These are phyloP conservation scores for Pemphigus obesinymphae DNA, from an alignment of 1,140 invertebrate species.

Conservation along the genomic window DNA sequence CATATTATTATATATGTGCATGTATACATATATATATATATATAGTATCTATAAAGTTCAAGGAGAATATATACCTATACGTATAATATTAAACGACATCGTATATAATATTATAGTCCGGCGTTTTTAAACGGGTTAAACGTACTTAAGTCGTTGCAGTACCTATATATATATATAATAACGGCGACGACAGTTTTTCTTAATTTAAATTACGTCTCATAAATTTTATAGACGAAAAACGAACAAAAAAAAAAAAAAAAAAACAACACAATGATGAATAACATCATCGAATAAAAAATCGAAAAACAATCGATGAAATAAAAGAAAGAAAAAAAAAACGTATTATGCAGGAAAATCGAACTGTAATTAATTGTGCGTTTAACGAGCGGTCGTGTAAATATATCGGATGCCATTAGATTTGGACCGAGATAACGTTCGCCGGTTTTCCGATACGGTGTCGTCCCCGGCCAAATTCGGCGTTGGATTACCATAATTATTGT, in stretches of 20 bases:
- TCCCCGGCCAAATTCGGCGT: constrained; percentile 17
- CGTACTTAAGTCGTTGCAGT: neutral
- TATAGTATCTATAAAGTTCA: too few relatives aligned
- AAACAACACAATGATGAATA: too few relatives aligned
- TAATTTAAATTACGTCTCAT: constrained; percentile 14
- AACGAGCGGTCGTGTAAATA: constrained; percentile 29
- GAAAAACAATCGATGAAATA: too few relatives aligned
- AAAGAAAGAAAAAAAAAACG: too few relatives aligned
- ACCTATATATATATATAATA: too few relatives aligned
- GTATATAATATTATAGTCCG: too few relatives aligned
- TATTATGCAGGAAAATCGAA: constrained; percentile 10
- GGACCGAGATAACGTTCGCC: constrained; percentile 17
- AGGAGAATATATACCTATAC: too few relatives aligned
- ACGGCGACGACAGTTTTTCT: neutral
- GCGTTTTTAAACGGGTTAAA: neutral
- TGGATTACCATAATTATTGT: constrained; percentile 35
- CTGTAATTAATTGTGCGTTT: constrained; percentile 33
- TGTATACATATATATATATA: too few relatives aligned
- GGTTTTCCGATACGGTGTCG: neutral
- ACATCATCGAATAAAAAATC: too few relatives aligned
- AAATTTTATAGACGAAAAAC: neutral
- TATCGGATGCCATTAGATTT: constrained; percentile 16
- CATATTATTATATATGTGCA: too few relatives aligned
- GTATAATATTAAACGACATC: too few relatives aligned
- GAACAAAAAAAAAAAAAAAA: neutral